Percentiles rank a stretch among this genome's conserved stretches.
Evolutionary conservation across 2,113 vertebrate genomes (phyloP).

Genomic region (Gallinago media): DNA sequence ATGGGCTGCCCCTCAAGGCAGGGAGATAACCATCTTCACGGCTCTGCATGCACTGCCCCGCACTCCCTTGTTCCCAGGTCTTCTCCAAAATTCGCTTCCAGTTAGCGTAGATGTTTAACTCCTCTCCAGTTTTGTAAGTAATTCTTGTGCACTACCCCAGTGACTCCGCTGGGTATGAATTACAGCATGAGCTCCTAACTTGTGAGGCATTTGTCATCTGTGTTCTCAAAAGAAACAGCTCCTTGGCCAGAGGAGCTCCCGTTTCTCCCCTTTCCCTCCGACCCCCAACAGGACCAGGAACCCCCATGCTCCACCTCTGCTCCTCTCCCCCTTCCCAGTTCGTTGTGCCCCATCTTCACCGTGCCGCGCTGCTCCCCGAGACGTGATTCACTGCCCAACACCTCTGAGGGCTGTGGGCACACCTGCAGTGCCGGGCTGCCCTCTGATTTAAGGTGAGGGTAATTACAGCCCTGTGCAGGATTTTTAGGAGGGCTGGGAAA

Average conservation of each 20-base stretch:
- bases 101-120: background rate
- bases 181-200: background rate
- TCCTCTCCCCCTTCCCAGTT: background rate
- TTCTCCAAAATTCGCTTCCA: background rate
- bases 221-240: background rate
- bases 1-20: background rate
- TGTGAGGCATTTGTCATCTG: background rate
- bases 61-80: background rate
- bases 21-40: rapidly evolving
- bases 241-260: background rate
- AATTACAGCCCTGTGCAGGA: background rate
- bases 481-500: background rate
- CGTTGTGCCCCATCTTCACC: rapidly evolving
- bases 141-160: background rate
- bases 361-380: rapidly evolving
- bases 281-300: rapidly evolving
- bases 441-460: background rate
- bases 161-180: rapidly evolving
- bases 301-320: rapidly evolving
- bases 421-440: background rate
- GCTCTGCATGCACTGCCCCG: rapidly evolving
- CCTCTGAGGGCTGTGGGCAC: background rate
- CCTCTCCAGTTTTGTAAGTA: background rate
- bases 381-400: background rate
- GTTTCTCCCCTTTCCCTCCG: rapidly evolving